Conservation (phyloP, 2,797 vertebrate genomes). For the Hipposideros larvatus region DNA sequence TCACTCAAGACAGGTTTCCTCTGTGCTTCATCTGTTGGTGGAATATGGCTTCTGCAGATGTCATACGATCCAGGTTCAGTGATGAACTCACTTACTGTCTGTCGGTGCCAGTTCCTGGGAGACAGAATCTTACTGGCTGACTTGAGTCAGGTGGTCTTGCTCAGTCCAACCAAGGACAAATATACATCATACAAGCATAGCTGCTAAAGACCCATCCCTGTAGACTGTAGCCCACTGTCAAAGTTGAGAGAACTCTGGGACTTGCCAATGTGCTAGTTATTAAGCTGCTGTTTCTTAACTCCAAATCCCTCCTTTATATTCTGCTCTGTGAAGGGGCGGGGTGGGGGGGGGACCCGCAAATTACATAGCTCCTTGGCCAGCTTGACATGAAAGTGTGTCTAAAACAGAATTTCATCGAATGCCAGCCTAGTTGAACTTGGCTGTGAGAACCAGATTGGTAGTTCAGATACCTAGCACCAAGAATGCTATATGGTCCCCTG, state of each 20-base stretch:
- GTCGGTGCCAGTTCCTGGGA: neutral
- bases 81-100: neutral
- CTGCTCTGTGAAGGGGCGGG: neutral
- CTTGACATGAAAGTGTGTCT: neutral
- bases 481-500: neutral
- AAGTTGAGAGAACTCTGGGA: neutral
- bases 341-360: neutral
- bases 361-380: neutral
- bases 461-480: neutral
- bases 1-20: neutral
- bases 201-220: neutral
- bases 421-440: neutral
- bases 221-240: neutral
- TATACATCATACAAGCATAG: fast-evolving
- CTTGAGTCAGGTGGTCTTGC: neutral
- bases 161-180: neutral
- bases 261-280: too few species aligned
- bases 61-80: neutral
- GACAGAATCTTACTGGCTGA: neutral
- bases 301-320: neutral
- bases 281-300: neutral
- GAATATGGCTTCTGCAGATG: neutral
- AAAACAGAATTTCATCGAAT: neutral
- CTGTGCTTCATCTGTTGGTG: neutral
- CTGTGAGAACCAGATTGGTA: neutral